A percentile compares a stretch with the other conserved stretches of the same genome.
Conservation (phyloP, 2,113 vertebrate genomes). For the Pogonocichla stellata region DNA sequence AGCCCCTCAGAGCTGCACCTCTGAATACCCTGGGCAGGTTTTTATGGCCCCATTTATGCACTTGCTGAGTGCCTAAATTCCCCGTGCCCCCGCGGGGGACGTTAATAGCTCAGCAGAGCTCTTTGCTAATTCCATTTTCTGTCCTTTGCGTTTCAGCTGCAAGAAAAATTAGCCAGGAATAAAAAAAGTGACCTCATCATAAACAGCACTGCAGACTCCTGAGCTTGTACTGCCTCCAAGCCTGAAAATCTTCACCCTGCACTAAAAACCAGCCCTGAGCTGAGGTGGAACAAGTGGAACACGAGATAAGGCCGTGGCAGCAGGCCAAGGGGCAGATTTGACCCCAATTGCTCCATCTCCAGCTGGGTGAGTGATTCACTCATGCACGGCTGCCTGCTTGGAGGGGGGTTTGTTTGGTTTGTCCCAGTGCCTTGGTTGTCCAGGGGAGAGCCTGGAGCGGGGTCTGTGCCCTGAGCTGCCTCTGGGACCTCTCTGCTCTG, state of each 20-base stretch:
- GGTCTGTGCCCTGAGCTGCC: not conserved
- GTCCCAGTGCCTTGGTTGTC: not conserved
- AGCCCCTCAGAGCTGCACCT: not conserved
- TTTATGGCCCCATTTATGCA: not conserved
- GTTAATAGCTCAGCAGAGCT: not conserved
- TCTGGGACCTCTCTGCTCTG: not conserved
- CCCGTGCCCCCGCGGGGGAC: not conserved
- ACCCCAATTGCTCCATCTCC: slow-evolving; percentile 16
- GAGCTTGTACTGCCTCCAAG: not conserved
- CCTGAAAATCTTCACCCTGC: accelerated
- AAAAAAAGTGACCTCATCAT: not conserved
- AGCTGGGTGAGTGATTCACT: slow-evolving; percentile 39
- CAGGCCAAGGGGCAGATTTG: not conserved
- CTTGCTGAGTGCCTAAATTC: not conserved
- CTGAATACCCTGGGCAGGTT: not conserved
- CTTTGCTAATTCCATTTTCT: not conserved
- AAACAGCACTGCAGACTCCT: not conserved
- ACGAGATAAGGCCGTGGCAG: not conserved
- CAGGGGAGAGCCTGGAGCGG: not conserved
- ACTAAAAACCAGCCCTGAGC: not conserved
- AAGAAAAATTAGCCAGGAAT: not conserved
- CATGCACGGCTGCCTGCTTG: no score
- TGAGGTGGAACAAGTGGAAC: not conserved
- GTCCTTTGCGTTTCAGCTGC: not conserved
- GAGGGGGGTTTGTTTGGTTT: not conserved